Base-by-base conservation (phyloP, 2,888 invertebrate genomes). In the Rhagophthalmus giganteus region DNA sequence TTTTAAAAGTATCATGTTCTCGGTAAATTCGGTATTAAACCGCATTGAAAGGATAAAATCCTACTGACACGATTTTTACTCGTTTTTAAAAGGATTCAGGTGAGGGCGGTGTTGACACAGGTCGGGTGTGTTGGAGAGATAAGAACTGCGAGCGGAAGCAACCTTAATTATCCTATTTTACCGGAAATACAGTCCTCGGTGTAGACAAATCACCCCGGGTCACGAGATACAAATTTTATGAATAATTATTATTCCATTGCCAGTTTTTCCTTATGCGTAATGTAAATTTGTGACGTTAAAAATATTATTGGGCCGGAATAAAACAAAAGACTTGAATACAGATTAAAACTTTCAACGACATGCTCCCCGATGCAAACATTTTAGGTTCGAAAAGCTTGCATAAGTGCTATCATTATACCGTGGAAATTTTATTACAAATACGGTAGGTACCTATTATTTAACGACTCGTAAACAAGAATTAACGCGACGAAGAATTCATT, bases 161-260 rank as follows among this genome's bases (percentile, higher is more conserved):
- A 40, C 46, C 46, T 50, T 51, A 54, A 54, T 54, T 54, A 54
- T 49, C 46, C 44, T 49, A 45, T 46, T 51, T 44, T 48, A 39
- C 41, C 40, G 50, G 54, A 54, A 54, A 51, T 38, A 41, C 42
- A 32, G 31, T 46, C 11, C 50, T 41, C 26, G 34, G 11, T 32
- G 41, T 27, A 41, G 46, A 49, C 54, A 51, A 54, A 54, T 45
- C 32, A 46, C 46, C 35, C 37, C 26, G 27, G 37, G 50, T 54
- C 50, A 51, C 54, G 46, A 51, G 38, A 53, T 46, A 45, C 38
- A 51, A 30, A 26, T 45, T 45, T 38, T 15, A 9, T 24, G 30
- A 20, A 33, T n/a, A n/a, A n/a, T 34, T 37, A 26, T 33, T 38
- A 35, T 41, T 40, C 24, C 8, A 37, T 6, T 25, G 11, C 6